These are phyloP conservation scores for Rambutsinella grinnellia DNA, from an alignment of 2,888 invertebrate species.

Conservation along the genomic window DNA sequence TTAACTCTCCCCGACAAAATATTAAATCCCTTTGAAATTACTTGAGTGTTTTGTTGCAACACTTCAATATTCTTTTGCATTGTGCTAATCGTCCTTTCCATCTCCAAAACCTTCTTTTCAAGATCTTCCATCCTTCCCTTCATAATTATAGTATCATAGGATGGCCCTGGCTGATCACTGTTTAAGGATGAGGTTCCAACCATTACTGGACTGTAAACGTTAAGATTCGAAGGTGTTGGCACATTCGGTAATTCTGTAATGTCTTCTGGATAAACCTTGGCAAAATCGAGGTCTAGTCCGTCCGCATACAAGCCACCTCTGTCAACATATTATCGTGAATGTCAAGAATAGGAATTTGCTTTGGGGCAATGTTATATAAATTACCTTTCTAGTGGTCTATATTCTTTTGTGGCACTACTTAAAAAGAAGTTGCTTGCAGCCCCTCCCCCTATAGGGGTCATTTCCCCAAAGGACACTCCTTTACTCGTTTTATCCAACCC, in stretches of 20 bases:
- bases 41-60: constrained; percentile 59
- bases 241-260: constrained; percentile 16
- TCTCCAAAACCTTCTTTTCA: constrained; percentile 40
- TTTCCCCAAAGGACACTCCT: constrained; percentile 18
- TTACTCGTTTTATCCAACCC: constrained; percentile 27
- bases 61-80: constrained; percentile 57
- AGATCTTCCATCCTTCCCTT: constrained; percentile 33
- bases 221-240: constrained; percentile 7
- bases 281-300: constrained; percentile 55
- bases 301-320: constrained; percentile 58
- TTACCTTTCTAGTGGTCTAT: constrained; percentile 43
- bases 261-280: constrained; percentile 51
- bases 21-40: constrained; percentile 60
- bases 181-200: constrained; percentile 9
- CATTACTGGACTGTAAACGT: constrained; percentile 37
- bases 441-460: constrained; percentile 13
- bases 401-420: constrained; percentile 25
- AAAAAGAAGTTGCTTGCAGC: constrained; percentile 16
- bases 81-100: constrained; percentile 38
- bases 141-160: constrained; percentile 34
- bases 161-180: constrained; percentile 25
- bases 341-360: neutral
- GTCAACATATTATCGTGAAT: neutral
- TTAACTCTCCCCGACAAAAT: constrained; percentile 56
- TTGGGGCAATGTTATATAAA: neutral